Evolutionary conservation across 53 echinoderm and acorn worm species (phyloP), one percentile per base, ranked within the genome.

Genomic region (Mesocentrotus franciscanus): DNA sequence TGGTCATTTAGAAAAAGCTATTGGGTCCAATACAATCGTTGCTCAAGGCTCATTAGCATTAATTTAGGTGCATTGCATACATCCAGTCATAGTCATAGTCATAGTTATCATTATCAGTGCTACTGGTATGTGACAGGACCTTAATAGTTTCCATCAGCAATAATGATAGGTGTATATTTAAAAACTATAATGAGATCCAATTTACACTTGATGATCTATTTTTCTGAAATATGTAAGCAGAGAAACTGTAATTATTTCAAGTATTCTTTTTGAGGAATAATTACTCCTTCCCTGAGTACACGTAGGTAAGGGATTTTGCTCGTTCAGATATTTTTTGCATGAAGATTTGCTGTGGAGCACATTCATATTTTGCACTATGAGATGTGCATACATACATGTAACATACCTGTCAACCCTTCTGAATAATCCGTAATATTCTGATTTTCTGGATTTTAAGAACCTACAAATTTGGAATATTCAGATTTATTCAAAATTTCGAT

Each of bases 261-360:
- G 29, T 74, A 30, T 30, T 8, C 32, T 74, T 62, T 62, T 74
- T 30, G 10, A 29, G 30, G 30, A 30, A 32, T 74, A 2, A 74
- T 74, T 74, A 32, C 32, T 30, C 32, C 30, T 10, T 29, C 11
- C 0, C n/a, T 11, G 30, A 30, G 49, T 49, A 49, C 49, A 49
- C 49, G 0, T 49, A 49, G 49, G 6, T 27, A 74, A 7, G 4
- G 29, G 30, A 10, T 30, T 30, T 30, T 74, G 74, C 30, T 30
- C 29, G 29, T 11, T 74, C 30, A 24, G 3, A 8, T 32, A 30
- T 74, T 74, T 42, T 33, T 81, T 81, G 81, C 81, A 81, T 42
- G 81, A 81, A 39, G 81, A 81, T 18, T 76, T 81, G 81, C 81
- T 81, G 81, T 81, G 81, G 81, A 81, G 81, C 36, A 81, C 81